Base-by-base conservation (phyloP, 1,140 invertebrate genomes). In the Diploscapter pachys region DNA sequence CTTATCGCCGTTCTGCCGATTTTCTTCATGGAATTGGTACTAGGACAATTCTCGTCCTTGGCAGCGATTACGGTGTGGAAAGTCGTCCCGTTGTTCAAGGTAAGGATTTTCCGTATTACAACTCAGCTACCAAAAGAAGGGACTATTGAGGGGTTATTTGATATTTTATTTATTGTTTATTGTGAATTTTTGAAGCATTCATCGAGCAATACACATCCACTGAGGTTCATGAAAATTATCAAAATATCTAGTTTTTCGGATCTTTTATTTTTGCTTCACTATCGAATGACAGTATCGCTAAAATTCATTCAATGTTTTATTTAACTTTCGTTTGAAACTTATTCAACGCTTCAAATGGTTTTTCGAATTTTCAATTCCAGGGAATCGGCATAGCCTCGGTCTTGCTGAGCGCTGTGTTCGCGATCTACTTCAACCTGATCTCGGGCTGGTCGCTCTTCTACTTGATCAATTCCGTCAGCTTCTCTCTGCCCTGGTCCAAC, bases 1-100 rank as follows among this genome's bases (percentile, higher is more conserved):
- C 90, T 97, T 76, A 89, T 96, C 62, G 95, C 93, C 76, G 95
- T 95, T 3, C 93, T 98, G 72, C 83, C 84, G 2, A 80, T 84
- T 55, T 73, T 82, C 49, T 83, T 85, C 54, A 80, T 85, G 78
- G 80, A 80, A 72, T 59, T 65, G 54, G 73, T 74, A 11, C 81
- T 88, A 68, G 88, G 87, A 11, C 88, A 88, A 79, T 88, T 86
- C 78, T 86, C 86, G 31, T 85, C 83, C 51, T 81, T 83, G 56
- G 86, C 88, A 56, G 86, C 87, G 0, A 85, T 86, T 57, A 83
- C 79, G 57, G 85, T 88, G 5, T 88, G 87, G 87, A 85, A 86
- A 64, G 84, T 88, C 8, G 86, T 87, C 4, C 88, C 88, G 6
- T 74, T 89, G n/a, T 88, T 88, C 73, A 88, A 86, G 88, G 88